phyloP scores from a whole-genome alignment of 2,113 vertebrate genomes.

The Hippocampus abdominalis region DNA sequence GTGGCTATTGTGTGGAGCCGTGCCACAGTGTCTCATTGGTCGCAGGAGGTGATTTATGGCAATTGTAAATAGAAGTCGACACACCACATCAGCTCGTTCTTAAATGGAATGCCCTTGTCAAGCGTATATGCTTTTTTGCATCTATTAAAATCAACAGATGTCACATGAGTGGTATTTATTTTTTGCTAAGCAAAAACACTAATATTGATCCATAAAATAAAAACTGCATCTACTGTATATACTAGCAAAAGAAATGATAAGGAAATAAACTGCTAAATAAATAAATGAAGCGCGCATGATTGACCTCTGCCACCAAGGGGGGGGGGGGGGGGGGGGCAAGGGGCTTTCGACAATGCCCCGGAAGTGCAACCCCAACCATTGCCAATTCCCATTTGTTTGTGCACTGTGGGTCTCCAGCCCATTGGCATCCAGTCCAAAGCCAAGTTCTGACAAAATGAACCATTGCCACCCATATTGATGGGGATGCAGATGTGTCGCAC shows the following conservation, averaged over 20 bases:
- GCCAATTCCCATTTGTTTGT: background rate
- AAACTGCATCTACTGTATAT: background rate
- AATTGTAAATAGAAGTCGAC: slow-evolving; percentile 40
- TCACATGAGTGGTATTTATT: slow-evolving; percentile 15
- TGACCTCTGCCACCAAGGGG: background rate
- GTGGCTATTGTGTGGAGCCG: slow-evolving; percentile 48
- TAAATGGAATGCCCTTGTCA: background rate
- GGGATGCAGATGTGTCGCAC: background rate
- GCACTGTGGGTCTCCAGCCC: background rate
- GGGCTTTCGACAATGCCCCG: background rate
- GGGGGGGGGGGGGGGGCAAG: background rate
- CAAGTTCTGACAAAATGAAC: background rate
- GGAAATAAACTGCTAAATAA: background rate
- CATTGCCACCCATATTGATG: background rate
- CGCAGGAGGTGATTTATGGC: slow-evolving; percentile 47
- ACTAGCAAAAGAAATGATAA: background rate
- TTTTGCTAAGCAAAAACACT: slow-evolving; percentile 13
- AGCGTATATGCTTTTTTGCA: background rate
- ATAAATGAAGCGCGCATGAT: background rate
- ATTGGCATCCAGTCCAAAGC: background rate
- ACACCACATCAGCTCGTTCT: background rate
- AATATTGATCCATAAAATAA: background rate
- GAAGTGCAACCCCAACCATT: background rate
- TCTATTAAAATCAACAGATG: background rate
- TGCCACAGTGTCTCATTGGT: slow-evolving; percentile 25